Percentiles rank a stretch among this genome's conserved stretches.
Conservation (phyloP, 2,888 invertebrate species). For the Dynastes maya region DNA sequence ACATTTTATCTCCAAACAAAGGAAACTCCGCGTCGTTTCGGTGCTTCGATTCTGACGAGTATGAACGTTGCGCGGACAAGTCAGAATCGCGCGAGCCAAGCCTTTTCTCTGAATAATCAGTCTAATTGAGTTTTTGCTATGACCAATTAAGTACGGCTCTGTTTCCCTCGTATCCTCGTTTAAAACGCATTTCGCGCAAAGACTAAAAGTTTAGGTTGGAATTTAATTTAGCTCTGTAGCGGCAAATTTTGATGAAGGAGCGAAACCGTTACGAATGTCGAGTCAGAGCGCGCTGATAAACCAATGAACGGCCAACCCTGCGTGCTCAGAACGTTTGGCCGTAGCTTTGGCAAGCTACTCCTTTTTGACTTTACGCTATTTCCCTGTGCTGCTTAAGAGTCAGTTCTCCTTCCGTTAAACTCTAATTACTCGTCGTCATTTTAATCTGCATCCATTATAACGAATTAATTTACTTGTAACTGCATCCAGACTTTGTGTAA, state of each 20-base stretch:
- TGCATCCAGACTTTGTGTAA: conserved; percentile 49
- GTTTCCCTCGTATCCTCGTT: conserved; percentile 27
- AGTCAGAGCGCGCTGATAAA: conserved; percentile 42
- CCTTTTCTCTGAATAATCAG: conserved; percentile 40
- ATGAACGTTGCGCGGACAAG: background rate
- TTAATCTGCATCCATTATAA: conserved; percentile 59
- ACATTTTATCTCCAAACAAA: conserved; percentile 56
- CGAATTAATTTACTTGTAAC: conserved; percentile 58
- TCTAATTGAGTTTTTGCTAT: conserved; percentile 45
- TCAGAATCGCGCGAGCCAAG: conserved; percentile 24
- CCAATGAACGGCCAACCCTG: background rate
- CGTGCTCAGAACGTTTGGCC: no score
- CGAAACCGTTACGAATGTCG: conserved; percentile 43
- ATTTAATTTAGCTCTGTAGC: conserved; percentile 43
- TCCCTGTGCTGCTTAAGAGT: conserved; percentile 20
- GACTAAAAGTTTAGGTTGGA: conserved; percentile 44
- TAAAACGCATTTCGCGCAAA: conserved; percentile 43
- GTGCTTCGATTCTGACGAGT: background rate
- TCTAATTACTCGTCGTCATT: conserved; percentile 58
- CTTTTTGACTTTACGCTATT: conserved; percentile 36
- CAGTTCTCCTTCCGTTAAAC: conserved; percentile 38
- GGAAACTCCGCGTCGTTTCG: conserved; percentile 28
- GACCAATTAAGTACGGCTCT: conserved; percentile 43
- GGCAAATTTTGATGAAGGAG: conserved; percentile 45
- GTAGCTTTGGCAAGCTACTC: conserved; percentile 3